phyloP scores from a whole-genome alignment of 2,797 vertebrate species.

The Knipowitschia caucasica region DNA sequence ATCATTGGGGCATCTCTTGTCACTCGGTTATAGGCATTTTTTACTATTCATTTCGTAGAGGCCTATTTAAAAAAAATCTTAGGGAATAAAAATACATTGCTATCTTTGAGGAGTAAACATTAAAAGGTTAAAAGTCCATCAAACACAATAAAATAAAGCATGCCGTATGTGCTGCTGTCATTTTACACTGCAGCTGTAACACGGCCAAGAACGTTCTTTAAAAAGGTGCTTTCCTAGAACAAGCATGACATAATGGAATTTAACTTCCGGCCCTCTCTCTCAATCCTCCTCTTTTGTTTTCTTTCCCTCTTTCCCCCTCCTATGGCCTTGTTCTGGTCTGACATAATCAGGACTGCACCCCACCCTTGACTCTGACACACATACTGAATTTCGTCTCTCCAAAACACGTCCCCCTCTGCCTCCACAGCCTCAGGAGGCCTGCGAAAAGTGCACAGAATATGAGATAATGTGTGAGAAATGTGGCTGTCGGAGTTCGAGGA shows the following conservation, averaged over 20 bases:
- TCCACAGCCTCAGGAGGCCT: slow-evolving; percentile 37
- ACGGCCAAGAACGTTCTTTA: not conserved
- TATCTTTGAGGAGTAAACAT: no score
- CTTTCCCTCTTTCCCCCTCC: slow-evolving; percentile 51
- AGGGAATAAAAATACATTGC: no score
- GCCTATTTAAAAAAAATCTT: no score
- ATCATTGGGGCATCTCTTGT: no score
- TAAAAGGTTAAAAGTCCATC: not conserved
- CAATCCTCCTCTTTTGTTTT: slow-evolving; percentile 36
- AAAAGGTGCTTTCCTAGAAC: slow-evolving; percentile 1
- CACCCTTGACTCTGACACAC: slow-evolving; percentile 56
- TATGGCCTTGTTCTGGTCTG: slow-evolving; percentile 61
- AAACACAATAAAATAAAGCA: not conserved
- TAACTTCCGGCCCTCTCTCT: slow-evolving; percentile 20
- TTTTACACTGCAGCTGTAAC: not conserved
- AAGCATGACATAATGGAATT: slow-evolving; percentile 8
- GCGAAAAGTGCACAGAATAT: slow-evolving; percentile 40
- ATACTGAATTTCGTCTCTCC: slow-evolving; percentile 63
- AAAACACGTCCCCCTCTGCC: slow-evolving; percentile 50
- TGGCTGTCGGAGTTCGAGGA: not conserved
- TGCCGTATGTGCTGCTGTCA: not conserved
- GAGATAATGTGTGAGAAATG: slow-evolving; percentile 28
- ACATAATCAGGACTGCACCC: slow-evolving; percentile 51
- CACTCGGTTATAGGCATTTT: no score
- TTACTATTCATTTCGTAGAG: no score